Evolutionary conservation across 2,888 invertebrate species (phyloP).

Genomic region (Erebia palarica): DNA sequence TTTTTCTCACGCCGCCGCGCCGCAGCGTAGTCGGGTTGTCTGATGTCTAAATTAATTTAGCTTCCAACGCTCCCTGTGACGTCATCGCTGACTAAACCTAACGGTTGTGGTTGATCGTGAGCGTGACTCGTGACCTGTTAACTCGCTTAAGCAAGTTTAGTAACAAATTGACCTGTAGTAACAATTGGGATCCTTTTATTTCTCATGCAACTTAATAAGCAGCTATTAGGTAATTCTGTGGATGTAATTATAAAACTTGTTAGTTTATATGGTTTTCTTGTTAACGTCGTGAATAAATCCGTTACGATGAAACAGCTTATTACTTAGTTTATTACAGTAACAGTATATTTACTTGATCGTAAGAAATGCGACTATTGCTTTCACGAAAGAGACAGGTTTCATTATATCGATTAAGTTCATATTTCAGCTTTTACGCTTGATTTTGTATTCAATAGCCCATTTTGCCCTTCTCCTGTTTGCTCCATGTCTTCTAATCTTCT

Average conservation of each 20-base stretch:
- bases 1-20: not conserved
- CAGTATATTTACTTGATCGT: no score
- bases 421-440: no score
- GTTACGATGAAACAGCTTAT: no score
- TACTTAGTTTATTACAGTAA: no score
- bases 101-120: conserved; percentile 24
- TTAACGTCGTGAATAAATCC: no score
- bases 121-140: conserved; percentile 28
- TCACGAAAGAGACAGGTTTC: no score
- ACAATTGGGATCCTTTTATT: conserved; percentile 2
- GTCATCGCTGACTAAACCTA: conserved; percentile 27
- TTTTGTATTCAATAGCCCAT: no score
- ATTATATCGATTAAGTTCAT: no score
- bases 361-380: no score
- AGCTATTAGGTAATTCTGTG: not conserved
- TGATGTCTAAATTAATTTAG: conserved; percentile 22
- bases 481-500: no score
- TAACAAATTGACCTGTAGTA: conserved; percentile 13
- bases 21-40: conserved; percentile 11
- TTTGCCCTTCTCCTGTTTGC: no score
- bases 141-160: conserved; percentile 18
- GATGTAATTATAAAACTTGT: not conserved
- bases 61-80: conserved; percentile 21
- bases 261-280: no score
- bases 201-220: conserved; percentile 4